Percentiles rank a stretch among this genome's conserved stretches.
Evolutionary conservation across 2,113 vertebrate genomes (phyloP).

Genomic region (Gallinago undulata): DNA sequence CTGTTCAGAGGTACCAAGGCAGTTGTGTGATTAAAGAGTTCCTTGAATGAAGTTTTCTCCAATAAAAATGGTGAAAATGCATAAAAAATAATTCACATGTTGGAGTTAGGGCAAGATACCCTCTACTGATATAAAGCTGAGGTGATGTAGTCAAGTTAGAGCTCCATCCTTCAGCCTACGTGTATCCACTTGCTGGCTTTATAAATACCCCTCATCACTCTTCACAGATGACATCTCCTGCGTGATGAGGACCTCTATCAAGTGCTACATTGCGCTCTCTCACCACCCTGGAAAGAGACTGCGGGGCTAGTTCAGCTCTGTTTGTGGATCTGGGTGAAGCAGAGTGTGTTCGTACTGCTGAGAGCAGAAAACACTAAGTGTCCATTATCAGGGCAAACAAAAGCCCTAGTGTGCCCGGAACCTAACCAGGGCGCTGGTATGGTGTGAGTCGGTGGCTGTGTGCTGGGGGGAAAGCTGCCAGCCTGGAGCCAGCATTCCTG

Average conservation of each 20-base stretch:
- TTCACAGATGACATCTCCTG: background rate
- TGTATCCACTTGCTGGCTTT: background rate
- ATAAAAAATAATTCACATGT: background rate
- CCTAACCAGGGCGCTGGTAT: background rate
- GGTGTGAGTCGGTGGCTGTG: background rate
- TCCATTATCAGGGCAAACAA: conserved; percentile 54
- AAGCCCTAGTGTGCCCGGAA: conserved; percentile 30
- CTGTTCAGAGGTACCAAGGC: background rate
- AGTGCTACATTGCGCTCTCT: background rate
- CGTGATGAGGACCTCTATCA: background rate
- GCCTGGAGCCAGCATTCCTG: background rate
- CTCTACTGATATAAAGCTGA: background rate
- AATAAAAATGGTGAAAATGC: background rate
- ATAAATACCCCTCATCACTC: background rate
- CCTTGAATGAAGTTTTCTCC: background rate
- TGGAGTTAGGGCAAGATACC: background rate
- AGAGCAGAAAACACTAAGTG: conserved; percentile 29
- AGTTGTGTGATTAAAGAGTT: background rate
- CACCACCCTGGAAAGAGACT: background rate
- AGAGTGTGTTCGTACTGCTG: background rate
- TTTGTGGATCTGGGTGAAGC: background rate
- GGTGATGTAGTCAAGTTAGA: background rate
- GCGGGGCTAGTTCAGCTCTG: background rate
- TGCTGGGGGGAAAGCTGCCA: conserved; percentile 8
- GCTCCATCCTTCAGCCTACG: background rate